A percentile compares a stretch with the other conserved stretches of the same genome.
phyloP scores from a whole-genome alignment of 2,797 vertebrate genomes.

The Amniataba percoides region DNA sequence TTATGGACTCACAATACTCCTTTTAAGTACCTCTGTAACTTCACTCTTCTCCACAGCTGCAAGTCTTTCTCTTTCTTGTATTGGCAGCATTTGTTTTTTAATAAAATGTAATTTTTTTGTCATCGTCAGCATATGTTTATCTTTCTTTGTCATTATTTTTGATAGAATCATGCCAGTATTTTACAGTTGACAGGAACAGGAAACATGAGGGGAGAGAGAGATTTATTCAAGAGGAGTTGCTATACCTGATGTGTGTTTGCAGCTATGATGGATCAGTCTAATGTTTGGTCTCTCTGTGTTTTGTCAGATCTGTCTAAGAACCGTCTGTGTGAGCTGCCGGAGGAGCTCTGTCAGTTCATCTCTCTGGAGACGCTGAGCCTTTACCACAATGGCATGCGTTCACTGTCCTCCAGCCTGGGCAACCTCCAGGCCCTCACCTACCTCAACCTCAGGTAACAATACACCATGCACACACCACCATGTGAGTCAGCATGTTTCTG shows the following conservation, averaged over 20 bases:
- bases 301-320: constrained; percentile 91
- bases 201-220: background rate
- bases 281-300: constrained; percentile 9
- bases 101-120: background rate
- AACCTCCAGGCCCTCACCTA: constrained; percentile 94
- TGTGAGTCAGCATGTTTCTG: background rate
- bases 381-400: constrained; percentile 95
- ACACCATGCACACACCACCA: background rate
- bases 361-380: constrained; percentile 93
- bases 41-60: background rate
- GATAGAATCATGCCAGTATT: background rate
- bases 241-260: background rate
- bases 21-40: background rate
- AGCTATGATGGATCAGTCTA: background rate
- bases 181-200: background rate
- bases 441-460: constrained; percentile 93
- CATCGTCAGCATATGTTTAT: background rate
- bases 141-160: background rate
- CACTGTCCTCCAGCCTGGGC: constrained; percentile 86
- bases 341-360: constrained; percentile 91
- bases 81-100: background rate
- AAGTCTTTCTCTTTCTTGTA: background rate
- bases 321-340: constrained; percentile 92
- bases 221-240: background rate
- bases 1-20: background rate